phyloP scores from a whole-genome alignment of 2,888 invertebrate species.

The Flexamia atlantica region DNA sequence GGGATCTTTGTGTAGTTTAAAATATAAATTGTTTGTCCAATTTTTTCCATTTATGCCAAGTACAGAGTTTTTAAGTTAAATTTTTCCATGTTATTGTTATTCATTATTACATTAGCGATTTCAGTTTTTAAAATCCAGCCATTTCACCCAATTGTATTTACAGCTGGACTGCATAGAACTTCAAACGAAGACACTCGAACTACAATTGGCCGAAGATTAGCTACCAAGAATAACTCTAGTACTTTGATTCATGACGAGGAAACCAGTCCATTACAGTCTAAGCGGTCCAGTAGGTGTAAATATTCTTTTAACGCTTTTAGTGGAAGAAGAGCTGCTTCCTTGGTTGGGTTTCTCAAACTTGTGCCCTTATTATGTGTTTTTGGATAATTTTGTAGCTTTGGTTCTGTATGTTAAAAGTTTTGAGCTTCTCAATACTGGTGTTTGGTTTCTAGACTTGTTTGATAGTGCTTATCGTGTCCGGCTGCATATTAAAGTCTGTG shows the following conservation, averaged over 20 bases:
- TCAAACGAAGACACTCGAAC: slow-evolving; percentile 62
- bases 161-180: slow-evolving; percentile 38
- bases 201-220: slow-evolving; percentile 72
- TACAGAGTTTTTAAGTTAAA: no score
- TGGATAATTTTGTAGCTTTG: not conserved
- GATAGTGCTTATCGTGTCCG: no score
- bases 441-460: not conserved
- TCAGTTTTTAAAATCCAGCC: no score
- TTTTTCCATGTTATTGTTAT: no score
- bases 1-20: no score
- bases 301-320: slow-evolving; percentile 58
- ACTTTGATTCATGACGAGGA: slow-evolving; percentile 79
- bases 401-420: not conserved
- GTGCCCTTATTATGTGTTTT: not conserved
- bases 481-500: no score
- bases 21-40: no score
- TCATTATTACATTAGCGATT: no score
- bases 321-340: not conserved
- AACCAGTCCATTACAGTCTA: slow-evolving; percentile 90
- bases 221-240: slow-evolving; percentile 73
- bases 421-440: no score
- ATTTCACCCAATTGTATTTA: slow-evolving; percentile 70
- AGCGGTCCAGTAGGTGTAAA: slow-evolving; percentile 86
- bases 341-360: not conserved
- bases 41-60: no score